Evolutionary conservation across 2,888 invertebrate species (phyloP).

Genomic region (Leptura quadrifasciata): DNA sequence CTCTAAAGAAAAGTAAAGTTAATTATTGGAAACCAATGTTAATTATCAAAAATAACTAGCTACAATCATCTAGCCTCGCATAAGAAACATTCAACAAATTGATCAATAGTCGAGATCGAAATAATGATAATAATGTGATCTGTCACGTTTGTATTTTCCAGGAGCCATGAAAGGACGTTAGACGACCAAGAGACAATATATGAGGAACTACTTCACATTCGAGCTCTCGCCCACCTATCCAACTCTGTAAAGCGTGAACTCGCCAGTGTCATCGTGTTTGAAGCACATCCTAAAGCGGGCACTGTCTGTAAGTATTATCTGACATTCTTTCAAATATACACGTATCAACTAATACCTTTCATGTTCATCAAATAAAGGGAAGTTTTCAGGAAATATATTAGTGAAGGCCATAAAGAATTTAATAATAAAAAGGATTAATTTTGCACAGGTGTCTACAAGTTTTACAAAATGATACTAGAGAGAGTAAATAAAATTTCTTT

Average conservation of each 20-base stretch:
- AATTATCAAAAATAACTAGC: too few relatives aligned
- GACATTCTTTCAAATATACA: slow-evolving; percentile 7
- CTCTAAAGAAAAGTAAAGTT: too few relatives aligned
- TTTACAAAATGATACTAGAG: too few relatives aligned
- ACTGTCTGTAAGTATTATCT: slow-evolving; percentile 81
- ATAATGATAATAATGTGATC: not conserved
- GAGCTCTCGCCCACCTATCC: slow-evolving; percentile 86
- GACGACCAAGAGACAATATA: slow-evolving; percentile 89
- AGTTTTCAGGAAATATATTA: not conserved
- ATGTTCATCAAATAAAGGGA: not conserved
- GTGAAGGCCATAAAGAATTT: too few relatives aligned
- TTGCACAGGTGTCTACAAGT: too few relatives aligned
- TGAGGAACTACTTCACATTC: slow-evolving; percentile 88
- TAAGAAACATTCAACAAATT: too few relatives aligned
- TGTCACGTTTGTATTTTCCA: slow-evolving; percentile 68
- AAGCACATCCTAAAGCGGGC: slow-evolving; percentile 85
- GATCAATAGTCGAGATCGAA: too few relatives aligned
- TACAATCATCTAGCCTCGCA: too few relatives aligned
- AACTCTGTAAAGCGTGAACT: slow-evolving; percentile 88
- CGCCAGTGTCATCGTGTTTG: slow-evolving; percentile 86
- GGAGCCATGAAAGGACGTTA: slow-evolving; percentile 83
- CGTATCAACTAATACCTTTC: slow-evolving; percentile 5
- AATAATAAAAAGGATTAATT: too few relatives aligned
- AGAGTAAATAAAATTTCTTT: too few relatives aligned
- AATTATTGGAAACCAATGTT: too few relatives aligned